Evolutionary conservation across 2,113 vertebrate genomes (phyloP), one percentile per base, ranked within the genome.

Genomic region (Prunella himalayana): DNA sequence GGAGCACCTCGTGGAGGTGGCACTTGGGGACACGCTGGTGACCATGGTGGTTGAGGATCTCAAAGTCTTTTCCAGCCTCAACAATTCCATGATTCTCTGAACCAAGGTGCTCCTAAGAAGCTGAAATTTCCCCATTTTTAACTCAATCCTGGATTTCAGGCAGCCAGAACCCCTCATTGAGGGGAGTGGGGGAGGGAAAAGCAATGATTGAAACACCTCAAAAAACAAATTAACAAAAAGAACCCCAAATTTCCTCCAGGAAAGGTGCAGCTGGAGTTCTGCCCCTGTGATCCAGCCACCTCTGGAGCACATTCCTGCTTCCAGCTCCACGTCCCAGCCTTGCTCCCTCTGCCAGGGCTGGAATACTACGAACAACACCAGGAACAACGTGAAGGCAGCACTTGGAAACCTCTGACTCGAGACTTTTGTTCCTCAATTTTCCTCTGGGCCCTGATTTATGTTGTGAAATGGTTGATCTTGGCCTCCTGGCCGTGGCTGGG

Each of bases 381-480:
- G 72, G 35, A 71, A n/a, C 56, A 37, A n/a, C 23, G 59, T 18
- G 28, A 60, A 54, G 35, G 82, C 88, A 69, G 83, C 41, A 8
- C 83, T 45, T 94, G 88, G 90, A 93, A 87, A 72, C n/a, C 91
- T 92, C 69, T 86, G 56, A 47, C 80, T 91, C 37, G 37, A 64
- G 78, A 5, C 23, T 86, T 61, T 65, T 45, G 60, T 57, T 86
- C 54, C 64, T 41, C 15, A 5, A 1, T 65, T 76, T 60, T 68
- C 69, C 73, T 33, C 16, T 17, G 4, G 28, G 78, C 44, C 45
- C 90, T 94, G 92, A 95, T 95, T 94, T 93, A 80, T 73, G 23
- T 44, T 51, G 83, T 83, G 91, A 44, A 88, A 78, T 54, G 60
- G 86, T 95, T 93, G 86, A 94, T 94, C 51, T 96, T 91, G 96